Percentiles rank a stretch among this genome's conserved stretches.
Conservation (phyloP, 2,113 vertebrate genomes). For the Sturnira hondurensis region DNA sequence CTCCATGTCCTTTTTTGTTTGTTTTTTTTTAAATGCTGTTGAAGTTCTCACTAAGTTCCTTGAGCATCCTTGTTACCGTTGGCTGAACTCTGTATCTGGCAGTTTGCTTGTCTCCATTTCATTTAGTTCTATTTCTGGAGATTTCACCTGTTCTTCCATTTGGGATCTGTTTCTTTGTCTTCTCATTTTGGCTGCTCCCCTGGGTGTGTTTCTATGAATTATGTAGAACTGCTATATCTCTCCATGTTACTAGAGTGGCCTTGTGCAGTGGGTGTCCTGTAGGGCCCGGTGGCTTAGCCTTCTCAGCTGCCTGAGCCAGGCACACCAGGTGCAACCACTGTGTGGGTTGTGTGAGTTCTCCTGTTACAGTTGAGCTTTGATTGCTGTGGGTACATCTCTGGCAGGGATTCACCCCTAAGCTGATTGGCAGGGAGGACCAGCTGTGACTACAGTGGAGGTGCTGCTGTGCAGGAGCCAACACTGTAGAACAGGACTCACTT, state of each 20-base stretch:
- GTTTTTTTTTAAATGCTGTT: not conserved
- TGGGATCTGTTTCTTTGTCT: not conserved
- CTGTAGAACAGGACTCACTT: too few relatives aligned
- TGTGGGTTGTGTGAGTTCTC: too few relatives aligned
- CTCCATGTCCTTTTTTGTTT: not conserved
- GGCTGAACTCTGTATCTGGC: not conserved
- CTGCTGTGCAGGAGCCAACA: not conserved
- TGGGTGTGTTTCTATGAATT: not conserved
- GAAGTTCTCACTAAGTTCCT: not conserved
- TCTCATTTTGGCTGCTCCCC: not conserved
- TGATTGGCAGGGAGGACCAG: not conserved
- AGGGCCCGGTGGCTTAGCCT: not conserved
- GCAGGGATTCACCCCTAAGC: not conserved
- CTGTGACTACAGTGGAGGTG: not conserved
- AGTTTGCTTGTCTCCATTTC: not conserved
- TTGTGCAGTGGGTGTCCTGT: not conserved
- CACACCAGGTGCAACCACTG: too few relatives aligned
- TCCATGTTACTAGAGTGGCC: not conserved
- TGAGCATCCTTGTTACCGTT: not conserved
- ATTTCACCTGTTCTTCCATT: not conserved
- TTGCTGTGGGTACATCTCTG: too few relatives aligned
- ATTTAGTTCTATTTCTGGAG: not conserved
- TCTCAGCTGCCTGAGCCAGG: too few relatives aligned
- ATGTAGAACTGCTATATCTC: not conserved
- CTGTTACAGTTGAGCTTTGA: too few relatives aligned